These are phyloP conservation scores for Cephus sareptanus DNA, from an alignment of 2,888 invertebrate genomes.

Conservation along the genomic window DNA sequence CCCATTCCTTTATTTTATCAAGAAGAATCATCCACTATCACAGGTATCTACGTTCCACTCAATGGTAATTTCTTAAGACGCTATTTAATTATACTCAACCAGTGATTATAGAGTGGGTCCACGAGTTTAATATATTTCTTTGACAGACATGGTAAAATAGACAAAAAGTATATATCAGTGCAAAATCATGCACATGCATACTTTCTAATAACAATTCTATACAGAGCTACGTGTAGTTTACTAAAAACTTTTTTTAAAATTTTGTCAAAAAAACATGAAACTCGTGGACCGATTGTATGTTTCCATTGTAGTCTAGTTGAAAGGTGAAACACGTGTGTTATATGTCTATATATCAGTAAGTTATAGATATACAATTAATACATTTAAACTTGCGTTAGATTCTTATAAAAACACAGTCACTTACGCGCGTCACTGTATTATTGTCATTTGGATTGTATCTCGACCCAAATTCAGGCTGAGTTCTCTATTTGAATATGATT, in stretches of 20 bases:
- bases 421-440: background rate
- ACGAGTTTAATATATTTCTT: too few relatives aligned
- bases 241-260: too few relatives aligned
- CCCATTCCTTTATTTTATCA: background rate
- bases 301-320: background rate
- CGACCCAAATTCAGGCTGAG: background rate
- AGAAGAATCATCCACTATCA: background rate
- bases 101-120: background rate
- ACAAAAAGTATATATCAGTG: too few relatives aligned
- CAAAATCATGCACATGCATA: too few relatives aligned
- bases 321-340: background rate
- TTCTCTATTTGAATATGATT: background rate
- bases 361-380: background rate
- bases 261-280: too few relatives aligned
- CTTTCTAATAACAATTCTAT: too few relatives aligned
- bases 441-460: background rate
- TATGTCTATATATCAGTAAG: background rate
- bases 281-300: background rate
- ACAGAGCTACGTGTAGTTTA: too few relatives aligned
- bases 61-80: background rate
- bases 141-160: too few relatives aligned
- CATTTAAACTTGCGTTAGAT: background rate
- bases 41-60: background rate
- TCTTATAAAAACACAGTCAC: background rate
- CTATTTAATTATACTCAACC: background rate